Percentiles rank a stretch among this genome's conserved stretches.
phyloP scores from a whole-genome alignment of 2,797 vertebrate genomes.

The Threskiornis aethiopicus region DNA sequence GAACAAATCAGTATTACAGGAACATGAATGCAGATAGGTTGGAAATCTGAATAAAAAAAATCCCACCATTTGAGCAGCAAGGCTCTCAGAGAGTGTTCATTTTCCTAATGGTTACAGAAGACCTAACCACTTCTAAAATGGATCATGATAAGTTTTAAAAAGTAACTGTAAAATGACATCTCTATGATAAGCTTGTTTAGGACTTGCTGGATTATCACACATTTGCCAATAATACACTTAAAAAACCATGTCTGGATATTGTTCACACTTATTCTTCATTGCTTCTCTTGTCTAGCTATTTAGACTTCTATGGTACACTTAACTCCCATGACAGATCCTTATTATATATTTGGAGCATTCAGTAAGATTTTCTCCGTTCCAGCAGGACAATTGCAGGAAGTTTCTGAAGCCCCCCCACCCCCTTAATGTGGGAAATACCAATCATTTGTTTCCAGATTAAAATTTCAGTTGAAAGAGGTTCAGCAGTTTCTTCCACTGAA shows the following conservation, averaged over 20 bases:
- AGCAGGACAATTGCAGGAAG: neutral
- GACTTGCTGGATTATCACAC: neutral
- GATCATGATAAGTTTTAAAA: neutral
- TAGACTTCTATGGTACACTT: neutral
- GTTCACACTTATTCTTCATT: neutral
- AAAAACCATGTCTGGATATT: neutral
- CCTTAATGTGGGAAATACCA: neutral
- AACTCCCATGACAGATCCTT: neutral
- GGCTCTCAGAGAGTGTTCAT: accelerated
- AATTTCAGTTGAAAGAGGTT: neutral
- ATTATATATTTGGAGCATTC: neutral
- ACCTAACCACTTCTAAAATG: neutral
- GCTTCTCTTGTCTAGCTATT: neutral
- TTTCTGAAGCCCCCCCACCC: neutral
- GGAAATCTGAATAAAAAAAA: neutral
- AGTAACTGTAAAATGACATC: neutral
- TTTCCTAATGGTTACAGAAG: neutral
- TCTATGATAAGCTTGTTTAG: neutral
- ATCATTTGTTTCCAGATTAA: neutral
- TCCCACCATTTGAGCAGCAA: neutral
- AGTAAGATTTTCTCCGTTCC: neutral
- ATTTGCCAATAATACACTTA: neutral
- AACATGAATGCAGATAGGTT: neutral
- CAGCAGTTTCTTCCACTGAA: neutral
- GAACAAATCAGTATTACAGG: neutral